Base-by-base conservation (phyloP, 2,888 invertebrate genomes). In the Notodromas monacha region DNA sequence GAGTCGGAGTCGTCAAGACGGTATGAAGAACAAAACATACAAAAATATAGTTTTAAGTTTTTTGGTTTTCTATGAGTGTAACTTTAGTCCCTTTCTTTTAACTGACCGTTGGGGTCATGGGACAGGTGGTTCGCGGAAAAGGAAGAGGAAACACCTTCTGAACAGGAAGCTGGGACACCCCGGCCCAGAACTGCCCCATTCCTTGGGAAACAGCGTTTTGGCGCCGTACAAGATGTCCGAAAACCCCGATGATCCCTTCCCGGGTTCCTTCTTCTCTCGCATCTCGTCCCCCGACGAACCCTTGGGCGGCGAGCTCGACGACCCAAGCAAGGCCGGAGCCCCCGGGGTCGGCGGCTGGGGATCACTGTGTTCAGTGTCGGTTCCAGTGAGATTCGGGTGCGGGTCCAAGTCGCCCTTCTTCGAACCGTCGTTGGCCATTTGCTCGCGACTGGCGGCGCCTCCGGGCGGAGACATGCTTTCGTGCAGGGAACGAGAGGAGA, bases 321-420 rank as follows among this genome's bases (percentile, higher is more conserved):
- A 21, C n/a, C n/a, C n/a, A n/a, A n/a, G n/a, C n/a, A n/a, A n/a
- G n/a, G n/a, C n/a, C n/a, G n/a, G n/a, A n/a, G n/a, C n/a, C n/a
- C n/a, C n/a, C n/a, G 52, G 26, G 60, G 40, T 53, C 61, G 26
- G 47, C 53, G 34, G 50, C 50, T 43, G 40, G 44, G 66, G 64
- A 31, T 62, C 61, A 34, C 63, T 64, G 16, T 59, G 62, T 44
- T 67, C 66, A 34, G 62, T 62, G 47, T 68, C 65, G 15, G 64
- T 63, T 50, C 60, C 62, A 6, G n/a, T 6, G 40, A 50, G 52
- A 34, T 55, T 55, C 28, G 55, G 50, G 40, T 58, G 55, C 3
- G 54, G 53, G 37, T 58, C 58, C 26, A 57, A 57, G 42, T 59
- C 59, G 12, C 55, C 56, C 36, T 54, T 50, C 37, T 56, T 52